These are phyloP conservation scores for Myotis myotis DNA, from an alignment of 2,797 vertebrate genomes.

Conservation along the genomic window DNA sequence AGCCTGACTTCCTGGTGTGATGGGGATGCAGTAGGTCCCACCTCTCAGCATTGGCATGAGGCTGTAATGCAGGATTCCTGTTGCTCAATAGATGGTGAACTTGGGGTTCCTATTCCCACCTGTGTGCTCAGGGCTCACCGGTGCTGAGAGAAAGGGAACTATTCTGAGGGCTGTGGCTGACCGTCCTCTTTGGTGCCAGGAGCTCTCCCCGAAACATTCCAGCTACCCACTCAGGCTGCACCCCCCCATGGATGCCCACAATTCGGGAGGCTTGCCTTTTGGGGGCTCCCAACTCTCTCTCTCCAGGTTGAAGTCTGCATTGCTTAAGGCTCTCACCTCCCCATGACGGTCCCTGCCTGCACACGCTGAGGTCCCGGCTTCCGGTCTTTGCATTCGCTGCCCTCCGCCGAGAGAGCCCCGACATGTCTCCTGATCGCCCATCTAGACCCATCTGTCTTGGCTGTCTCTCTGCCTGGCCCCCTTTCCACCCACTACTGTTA, in stretches of 20 bases:
- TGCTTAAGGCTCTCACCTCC: no score
- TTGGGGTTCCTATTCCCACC: not conserved
- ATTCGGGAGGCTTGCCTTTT: not conserved
- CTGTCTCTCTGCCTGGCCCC: not conserved
- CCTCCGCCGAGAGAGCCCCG: not conserved
- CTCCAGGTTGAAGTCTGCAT: not conserved
- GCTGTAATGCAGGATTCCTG: not conserved
- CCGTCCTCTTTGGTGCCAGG: not conserved
- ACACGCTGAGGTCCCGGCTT: rapidly evolving
- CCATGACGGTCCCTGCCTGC: no score
- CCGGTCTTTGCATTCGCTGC: rapidly evolving
- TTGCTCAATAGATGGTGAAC: rapidly evolving
- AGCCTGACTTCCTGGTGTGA: not conserved
- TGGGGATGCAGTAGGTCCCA: not conserved
- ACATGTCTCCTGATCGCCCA: not conserved
- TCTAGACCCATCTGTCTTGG: not conserved
- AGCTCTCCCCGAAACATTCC: not conserved
- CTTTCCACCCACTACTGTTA: not conserved
- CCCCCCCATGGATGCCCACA: not conserved
- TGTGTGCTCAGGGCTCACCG: not conserved
- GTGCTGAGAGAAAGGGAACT: not conserved
- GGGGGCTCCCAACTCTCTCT: not conserved
- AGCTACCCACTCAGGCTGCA: no score
- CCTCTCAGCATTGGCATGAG: not conserved
- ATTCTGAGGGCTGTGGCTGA: not conserved